phyloP scores from a whole-genome alignment of 1,140 invertebrate species.

The Antheraea mylitta region DNA sequence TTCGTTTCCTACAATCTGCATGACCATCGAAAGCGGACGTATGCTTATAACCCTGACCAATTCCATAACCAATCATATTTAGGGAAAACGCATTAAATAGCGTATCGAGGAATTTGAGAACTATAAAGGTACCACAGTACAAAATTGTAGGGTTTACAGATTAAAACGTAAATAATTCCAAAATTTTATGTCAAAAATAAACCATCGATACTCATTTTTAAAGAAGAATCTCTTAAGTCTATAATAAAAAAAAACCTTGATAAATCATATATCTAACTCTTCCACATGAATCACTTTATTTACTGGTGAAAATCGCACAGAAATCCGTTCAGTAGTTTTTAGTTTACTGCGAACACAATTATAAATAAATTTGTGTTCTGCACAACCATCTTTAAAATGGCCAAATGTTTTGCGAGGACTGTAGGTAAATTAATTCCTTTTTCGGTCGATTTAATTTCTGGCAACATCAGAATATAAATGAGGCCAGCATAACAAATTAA shows the following conservation, averaged over 20 bases:
- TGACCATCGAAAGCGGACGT: slow-evolving; percentile 7
- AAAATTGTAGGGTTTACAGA: neutral
- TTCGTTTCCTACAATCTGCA: neutral
- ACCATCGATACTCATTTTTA: too few species aligned
- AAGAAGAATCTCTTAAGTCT: too few species aligned
- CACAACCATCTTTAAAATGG: too few species aligned
- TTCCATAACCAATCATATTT: slow-evolving; percentile 17
- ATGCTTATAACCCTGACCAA: slow-evolving; percentile 10
- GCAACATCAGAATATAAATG: slow-evolving; percentile 8
- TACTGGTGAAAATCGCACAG: too few species aligned
- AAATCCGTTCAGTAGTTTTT: too few species aligned
- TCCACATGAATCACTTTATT: too few species aligned
- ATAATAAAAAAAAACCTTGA: too few species aligned
- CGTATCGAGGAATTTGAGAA: slow-evolving; percentile 11
- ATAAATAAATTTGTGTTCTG: too few species aligned
- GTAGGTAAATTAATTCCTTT: neutral
- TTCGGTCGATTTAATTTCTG: neutral
- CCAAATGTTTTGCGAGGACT: too few species aligned
- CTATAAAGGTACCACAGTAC: slow-evolving; percentile 3
- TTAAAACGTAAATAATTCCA: neutral
- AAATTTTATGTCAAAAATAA: neutral
- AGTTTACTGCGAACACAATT: too few species aligned
- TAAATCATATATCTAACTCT: too few species aligned
- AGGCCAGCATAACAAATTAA: slow-evolving; percentile 12
- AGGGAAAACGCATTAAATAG: slow-evolving; percentile 8